phyloP scores from a whole-genome alignment of 53 echinoderm and acorn worm genomes.

The Paelopatides confundens region DNA sequence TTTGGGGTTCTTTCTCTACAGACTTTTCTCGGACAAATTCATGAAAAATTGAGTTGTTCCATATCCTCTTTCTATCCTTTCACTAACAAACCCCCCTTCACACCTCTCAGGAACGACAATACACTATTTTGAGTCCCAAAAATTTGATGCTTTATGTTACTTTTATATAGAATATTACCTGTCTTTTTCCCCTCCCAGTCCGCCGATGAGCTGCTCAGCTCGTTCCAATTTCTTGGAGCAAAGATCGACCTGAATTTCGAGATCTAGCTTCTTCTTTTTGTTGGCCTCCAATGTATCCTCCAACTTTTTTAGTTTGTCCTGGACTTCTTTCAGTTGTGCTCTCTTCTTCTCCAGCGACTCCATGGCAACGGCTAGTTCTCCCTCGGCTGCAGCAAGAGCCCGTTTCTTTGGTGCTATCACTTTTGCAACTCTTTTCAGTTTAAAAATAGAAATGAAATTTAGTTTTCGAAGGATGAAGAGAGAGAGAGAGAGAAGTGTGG shows the following conservation, averaged over 20 bases:
- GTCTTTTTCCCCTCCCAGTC: slow-evolving; percentile 97
- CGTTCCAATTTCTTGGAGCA: slow-evolving; percentile 98
- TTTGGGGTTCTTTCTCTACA: too few relatives aligned
- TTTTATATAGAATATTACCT: too few relatives aligned
- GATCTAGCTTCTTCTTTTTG: slow-evolving; percentile 98
- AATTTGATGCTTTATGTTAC: too few relatives aligned
- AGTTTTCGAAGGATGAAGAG: too few relatives aligned
- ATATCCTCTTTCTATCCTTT: too few relatives aligned
- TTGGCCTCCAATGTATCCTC: slow-evolving; percentile 98
- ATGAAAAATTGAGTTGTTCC: too few relatives aligned
- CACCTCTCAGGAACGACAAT: too few relatives aligned
- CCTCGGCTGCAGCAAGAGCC: slow-evolving; percentile 86
- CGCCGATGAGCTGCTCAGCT: slow-evolving; percentile 97
- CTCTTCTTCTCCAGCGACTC: slow-evolving; percentile 87
- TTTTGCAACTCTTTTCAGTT: slow-evolving; percentile 85
- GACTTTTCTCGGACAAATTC: too few relatives aligned
- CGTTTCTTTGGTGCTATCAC: slow-evolving; percentile 98
- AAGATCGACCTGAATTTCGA: slow-evolving; percentile 96
- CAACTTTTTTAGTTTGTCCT: slow-evolving; percentile 95
- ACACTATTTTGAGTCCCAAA: too few relatives aligned
- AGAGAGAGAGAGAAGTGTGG: too few relatives aligned
- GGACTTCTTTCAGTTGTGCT: slow-evolving; percentile 87
- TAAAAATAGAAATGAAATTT: not conserved
- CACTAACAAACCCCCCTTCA: too few relatives aligned
- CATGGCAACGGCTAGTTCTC: slow-evolving; percentile 92